Evolutionary conservation across 2,888 invertebrate genomes (phyloP), one percentile per base, ranked within the genome.

Genomic region (Lasioglossum morio): DNA sequence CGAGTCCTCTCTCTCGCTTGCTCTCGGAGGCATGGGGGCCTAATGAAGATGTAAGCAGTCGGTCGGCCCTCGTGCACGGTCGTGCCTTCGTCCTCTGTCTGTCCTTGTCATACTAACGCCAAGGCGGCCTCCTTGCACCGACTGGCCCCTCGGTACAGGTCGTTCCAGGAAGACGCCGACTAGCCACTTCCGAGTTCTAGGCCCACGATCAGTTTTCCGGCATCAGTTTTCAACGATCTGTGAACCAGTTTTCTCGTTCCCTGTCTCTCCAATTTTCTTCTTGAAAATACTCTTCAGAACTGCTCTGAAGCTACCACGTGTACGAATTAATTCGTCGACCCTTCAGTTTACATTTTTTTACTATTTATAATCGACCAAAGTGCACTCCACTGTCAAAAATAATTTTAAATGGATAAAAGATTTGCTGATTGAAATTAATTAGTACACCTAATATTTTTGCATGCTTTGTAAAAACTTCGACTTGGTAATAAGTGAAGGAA

Each of bases 1-100:
- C 30, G 37, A 37, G 63, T 79, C 70, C 48, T 86, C 86, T 83
- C 74, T 27, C 85, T 89, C 85, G 8, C 53, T 53, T 53, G 79
- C 79, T 85, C 87, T 87, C 86, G 81, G 78, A 92, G 92, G 91
- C 92, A 94, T 92, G 92, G 92, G 92, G 93, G 93, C 94, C 94
- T 95, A 95, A 95, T 95, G 95, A 95, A 95, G 95, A 95, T 95
- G 95, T 95, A 95, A 94, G 94, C 95, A 95, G 94, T 95, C 94
- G 92, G 91, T 90, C 92, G 93, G 85, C 88, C 87, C 92, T 92
- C 92, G 88, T 91, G 88, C 93, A 91, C 92, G 89, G 85, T 90
- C 92, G 91, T 91, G 90, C 91, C 91, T 92, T 91, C 92, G 91
- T 92, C 91, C 90, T 91, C 88, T 88, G 82, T 88, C 88, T 77